These are phyloP conservation scores for Athene noctua DNA, from an alignment of 2,113 vertebrate species.

Conservation along the genomic window DNA sequence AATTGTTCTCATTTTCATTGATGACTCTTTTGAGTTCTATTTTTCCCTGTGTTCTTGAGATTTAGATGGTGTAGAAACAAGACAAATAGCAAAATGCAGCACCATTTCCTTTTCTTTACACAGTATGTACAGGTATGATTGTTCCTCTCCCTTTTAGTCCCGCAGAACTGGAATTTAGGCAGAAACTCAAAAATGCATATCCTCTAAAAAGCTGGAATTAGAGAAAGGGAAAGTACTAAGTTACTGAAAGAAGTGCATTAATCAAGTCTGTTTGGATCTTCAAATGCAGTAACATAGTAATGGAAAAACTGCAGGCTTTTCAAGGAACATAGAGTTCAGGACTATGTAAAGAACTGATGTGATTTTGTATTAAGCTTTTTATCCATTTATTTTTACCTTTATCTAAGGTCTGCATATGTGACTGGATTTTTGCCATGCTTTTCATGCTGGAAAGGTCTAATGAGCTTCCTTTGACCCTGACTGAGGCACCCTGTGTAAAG, in stretches of 20 bases:
- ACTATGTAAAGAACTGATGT: not conserved
- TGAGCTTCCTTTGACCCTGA: not conserved
- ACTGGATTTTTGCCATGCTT: not conserved
- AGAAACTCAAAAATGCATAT: not conserved
- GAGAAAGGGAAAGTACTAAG: not conserved
- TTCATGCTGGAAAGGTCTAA: not conserved
- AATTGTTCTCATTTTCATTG: not conserved
- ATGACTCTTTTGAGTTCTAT: not conserved
- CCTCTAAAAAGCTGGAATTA: not conserved
- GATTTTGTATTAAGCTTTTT: not conserved
- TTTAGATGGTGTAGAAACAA: not conserved
- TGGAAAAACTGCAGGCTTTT: not conserved
- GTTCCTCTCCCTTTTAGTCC: not conserved
- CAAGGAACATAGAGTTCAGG: not conserved
- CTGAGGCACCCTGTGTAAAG: not conserved
- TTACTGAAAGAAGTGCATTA: not conserved
- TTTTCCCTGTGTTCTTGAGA: not conserved
- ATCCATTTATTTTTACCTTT: not conserved
- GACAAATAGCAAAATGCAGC: not conserved
- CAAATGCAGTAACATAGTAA: not conserved
- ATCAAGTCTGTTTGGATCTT: not conserved
- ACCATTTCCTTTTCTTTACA: not conserved
- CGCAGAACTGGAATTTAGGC: not conserved
- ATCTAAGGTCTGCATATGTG: not conserved
- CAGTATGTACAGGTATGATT: not conserved